Evolutionary conservation across 2,113 vertebrate species (phyloP), one percentile per base, ranked within the genome.

Genomic region (Plecturocebus donacophilus): DNA sequence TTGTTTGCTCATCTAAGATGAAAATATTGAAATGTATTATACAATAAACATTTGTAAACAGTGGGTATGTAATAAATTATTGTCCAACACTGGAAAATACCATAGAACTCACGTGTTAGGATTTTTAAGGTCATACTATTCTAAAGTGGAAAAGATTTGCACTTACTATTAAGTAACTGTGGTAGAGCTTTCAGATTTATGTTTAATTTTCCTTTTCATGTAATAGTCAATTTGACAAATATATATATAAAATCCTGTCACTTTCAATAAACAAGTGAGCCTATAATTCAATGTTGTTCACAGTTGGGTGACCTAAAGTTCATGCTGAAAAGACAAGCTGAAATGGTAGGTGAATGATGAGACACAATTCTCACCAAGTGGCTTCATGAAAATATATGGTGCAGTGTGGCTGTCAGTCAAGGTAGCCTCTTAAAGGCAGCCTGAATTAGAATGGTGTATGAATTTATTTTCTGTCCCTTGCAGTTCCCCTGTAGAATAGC

Each of bases 271-370:
- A 93, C 16, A 97, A 95, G 23, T 61, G 45, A 96, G 25, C 19
- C 56, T 92, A 47, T 94, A 94, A 90, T 90, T 84, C 83, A 95
- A 54, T 96, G 25, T n/a, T 89, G 25, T 93, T 97, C 92, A 93
- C 80, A 92, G 68, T 35, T 96, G 61, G 52, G 64, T 92, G 64
- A 11, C 70, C 66, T 83, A 71, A 70, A 84, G 38, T 88, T 90
- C 64, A 97, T 35, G 66, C 19, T 92, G 56, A 66, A 96, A 97
- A 97, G 70, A 87, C 42, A 94, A 90, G 45, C 73, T 95, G 84
- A 96, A 92, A 85, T 80, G 9, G 35, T 54, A 54, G 21, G 32
- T 95, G 85, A 97, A n/a, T 95, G 47, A 95, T 92, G 76, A 89
- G 75, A 90, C 20, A 85, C 3, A 81, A n/a, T 64, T 94, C 83